Evolutionary conservation across 35 echinoderm and acorn worm genomes (phyloP), one percentile per base, ranked within the genome.

Genomic region (Stichopus chloronotus): DNA sequence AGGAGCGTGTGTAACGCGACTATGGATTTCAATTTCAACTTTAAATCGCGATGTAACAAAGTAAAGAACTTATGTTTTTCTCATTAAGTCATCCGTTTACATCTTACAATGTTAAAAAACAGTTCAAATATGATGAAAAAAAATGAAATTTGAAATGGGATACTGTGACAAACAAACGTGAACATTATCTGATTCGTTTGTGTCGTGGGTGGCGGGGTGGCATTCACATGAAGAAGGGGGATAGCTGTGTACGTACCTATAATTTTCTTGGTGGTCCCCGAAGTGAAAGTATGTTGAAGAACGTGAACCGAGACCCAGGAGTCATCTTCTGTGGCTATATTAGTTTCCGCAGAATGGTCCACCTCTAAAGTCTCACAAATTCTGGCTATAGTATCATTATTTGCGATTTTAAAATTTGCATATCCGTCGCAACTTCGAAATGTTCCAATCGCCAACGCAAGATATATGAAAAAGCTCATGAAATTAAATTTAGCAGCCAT

Each of bases 251-350:
- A 43, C 30, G 8, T 78, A 81, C 79, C 79, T 81, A 9, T 53
- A 53, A 81, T 81, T 52, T 81, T 81, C 54, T 81, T 81, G 79
- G 79, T 81, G 17, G 79, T 81, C 52, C 79, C 79, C 23, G 79
- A 30, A 6, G 79, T 81, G 25, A 52, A 81, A 0, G 52, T 81
- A 52, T 22, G 54, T 81, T 22, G 52, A 53, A 22, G 23, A 81
- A 81, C 23, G 17, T 81, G 54, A 5, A 81, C 8, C 79, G 79
- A 52, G 8, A 81, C 79, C 54, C 7, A 30, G 25, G 52, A 52
- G 25, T 22, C 11, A 52, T 81, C 79, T 81, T 53, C 14, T 56
- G 52, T 19, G 9, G 25, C 0, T 74, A 20, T 14, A n/a, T 74
- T 74, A 19, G 69, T 20, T 21, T 7, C 69, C 30, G 13, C 23